Base-by-base conservation (phyloP, 2,113 vertebrate genomes). In the Pseudonaja textilis region DNA sequence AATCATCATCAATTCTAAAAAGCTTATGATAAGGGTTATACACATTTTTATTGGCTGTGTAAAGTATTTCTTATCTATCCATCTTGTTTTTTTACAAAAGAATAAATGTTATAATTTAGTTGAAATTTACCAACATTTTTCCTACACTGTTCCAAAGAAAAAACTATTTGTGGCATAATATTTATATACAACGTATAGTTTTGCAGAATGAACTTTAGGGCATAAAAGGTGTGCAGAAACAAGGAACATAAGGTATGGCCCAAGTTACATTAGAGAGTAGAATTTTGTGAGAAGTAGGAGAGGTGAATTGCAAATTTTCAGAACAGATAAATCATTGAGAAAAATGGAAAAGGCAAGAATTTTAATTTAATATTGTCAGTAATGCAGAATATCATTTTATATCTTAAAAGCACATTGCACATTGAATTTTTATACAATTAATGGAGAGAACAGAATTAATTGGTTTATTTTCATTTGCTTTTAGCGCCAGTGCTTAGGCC, bases 401-500 rank as follows among this genome's bases (percentile, higher is more conserved):
- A 81, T 56, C 34, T 89, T 39, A 81, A 55, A 57, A 3, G 45
- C 45, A n/a, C 1, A 50, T 47, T 47, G 2, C 10, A 26, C 6
- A 4, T 16, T 88, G 12, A 55, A 7, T 69, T 26, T 25, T 22
- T 47, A 18, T 20, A 34, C n/a, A 89, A 29, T 89, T 55, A 29
- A 56, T 34, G 89, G 22, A 3, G 3, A 26, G 90, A 0, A 88
- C 59, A 88, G 86, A 89, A 45, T 42, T 85, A 57, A 1, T 85
- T 47, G 56, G 23, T 74, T 94, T 1, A 39, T 91, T 95, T 92
- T 89, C 39, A 91, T 87, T 0, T 64, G 39, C 42, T 45, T 59
- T 89, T 94, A 99, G 99, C 99, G 99, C 12, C 98, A 99, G 47
- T 98, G 98, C 95, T 96, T 99, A 93, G 98, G 98, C 89, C 97